Evolutionary conservation across 2,113 vertebrate species (phyloP).

Genomic region (Vulpes ferrilata): DNA sequence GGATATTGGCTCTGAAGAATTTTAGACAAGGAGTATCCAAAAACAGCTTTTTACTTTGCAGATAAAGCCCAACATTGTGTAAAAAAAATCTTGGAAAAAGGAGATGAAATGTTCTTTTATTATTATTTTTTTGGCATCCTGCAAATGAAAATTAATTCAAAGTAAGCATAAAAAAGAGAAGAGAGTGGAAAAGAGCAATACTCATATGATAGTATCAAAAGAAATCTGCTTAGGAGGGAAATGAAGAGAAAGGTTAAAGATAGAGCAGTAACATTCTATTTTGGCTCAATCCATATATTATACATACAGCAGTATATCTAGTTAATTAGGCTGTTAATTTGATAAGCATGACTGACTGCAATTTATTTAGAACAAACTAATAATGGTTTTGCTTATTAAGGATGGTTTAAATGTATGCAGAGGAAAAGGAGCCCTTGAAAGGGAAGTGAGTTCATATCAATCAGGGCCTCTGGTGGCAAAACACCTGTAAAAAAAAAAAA

Average conservation of each 20-base stretch:
- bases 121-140: neutral
- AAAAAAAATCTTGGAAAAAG: neutral
- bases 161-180: neutral
- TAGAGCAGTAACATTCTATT: neutral
- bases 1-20: neutral
- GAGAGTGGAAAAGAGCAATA: neutral
- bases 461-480: neutral
- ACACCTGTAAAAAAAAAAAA: neutral
- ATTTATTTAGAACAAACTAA: constrained; percentile 69
- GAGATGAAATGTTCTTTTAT: neutral
- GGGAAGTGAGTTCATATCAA: neutral
- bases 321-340: constrained; percentile 71
- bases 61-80: neutral
- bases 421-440: constrained; percentile 10
- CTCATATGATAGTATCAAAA: neutral
- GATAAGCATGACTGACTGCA: constrained; percentile 52
- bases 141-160: neutral
- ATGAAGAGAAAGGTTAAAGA: neutral
- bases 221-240: constrained; percentile 22
- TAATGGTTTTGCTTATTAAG: constrained; percentile 67
- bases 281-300: neutral
- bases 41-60: neutral
- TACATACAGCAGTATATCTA: neutral
- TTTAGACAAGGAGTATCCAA: neutral
- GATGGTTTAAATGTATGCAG: constrained; percentile 73